Conservation (phyloP, 2,888 invertebrate species). For the Melanostoma scalare region DNA sequence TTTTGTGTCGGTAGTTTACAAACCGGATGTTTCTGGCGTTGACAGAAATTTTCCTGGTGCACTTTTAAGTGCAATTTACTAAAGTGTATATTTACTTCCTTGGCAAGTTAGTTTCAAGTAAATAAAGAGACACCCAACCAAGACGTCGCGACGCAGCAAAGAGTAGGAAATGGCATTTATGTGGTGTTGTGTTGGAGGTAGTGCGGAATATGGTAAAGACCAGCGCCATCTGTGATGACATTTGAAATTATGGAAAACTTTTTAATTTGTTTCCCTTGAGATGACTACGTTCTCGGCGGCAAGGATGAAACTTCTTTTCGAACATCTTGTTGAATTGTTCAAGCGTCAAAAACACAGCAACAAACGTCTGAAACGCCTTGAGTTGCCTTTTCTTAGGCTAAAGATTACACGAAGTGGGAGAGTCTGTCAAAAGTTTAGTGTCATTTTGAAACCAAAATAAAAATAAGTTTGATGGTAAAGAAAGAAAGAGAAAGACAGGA, state of each 20-base stretch:
- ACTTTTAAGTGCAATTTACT: conserved; percentile 47
- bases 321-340: conserved; percentile 66
- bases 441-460: conserved; percentile 29
- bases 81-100: conserved; percentile 31
- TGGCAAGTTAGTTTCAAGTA: conserved; percentile 47
- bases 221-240: conserved; percentile 68
- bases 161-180: conserved; percentile 13
- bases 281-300: not conserved
- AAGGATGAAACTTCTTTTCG: conserved; percentile 30
- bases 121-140: conserved; percentile 42
- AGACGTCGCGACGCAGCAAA: not conserved
- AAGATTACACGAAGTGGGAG: conserved; percentile 36
- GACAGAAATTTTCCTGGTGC: conserved; percentile 48
- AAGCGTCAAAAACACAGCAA: conserved; percentile 45
- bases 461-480: not conserved
- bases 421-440: conserved; percentile 40
- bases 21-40: conserved; percentile 32
- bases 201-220: not conserved
- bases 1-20: conserved; percentile 32
- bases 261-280: conserved; percentile 54
- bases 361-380: conserved; percentile 33
- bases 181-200: not conserved
- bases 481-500: conserved; percentile 1
- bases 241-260: conserved; percentile 70
- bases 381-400: conserved; percentile 39